Evolutionary conservation across 1,140 invertebrate genomes (phyloP).

Genomic region (Linepithema humile): DNA sequence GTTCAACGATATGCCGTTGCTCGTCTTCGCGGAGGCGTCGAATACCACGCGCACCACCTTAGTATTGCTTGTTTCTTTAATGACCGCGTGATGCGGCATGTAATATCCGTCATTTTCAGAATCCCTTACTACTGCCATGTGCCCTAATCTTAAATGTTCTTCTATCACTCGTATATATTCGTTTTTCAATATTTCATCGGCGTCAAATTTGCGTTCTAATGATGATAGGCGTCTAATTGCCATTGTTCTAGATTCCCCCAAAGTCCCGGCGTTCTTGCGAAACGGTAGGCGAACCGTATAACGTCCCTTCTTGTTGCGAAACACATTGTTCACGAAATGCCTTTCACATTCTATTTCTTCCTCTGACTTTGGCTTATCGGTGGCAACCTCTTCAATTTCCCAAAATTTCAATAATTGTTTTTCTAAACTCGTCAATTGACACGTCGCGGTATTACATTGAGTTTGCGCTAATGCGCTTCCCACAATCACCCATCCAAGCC

Average conservation of each 20-base stretch:
- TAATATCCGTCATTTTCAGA: neutral
- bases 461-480: too few relatives aligned
- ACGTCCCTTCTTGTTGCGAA: neutral
- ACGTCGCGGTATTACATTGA: neutral
- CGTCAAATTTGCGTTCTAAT: neutral
- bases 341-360: neutral
- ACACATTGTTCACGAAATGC: neutral
- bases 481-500: too few relatives aligned
- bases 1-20: conserved; percentile 47
- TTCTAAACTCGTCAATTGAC: neutral
- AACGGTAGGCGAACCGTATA: neutral
- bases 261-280: too few relatives aligned
- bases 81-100: conserved; percentile 60
- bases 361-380: too few relatives aligned
- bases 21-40: conserved; percentile 46
- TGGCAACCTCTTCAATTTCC: too few relatives aligned
- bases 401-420: too few relatives aligned
- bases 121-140: conserved; percentile 38
- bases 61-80: conserved; percentile 53
- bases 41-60: conserved; percentile 64
- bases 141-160: conserved; percentile 66
- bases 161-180: neutral
- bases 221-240: neutral
- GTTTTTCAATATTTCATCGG: neutral
- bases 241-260: neutral